Conservation (phyloP, 2,113 vertebrate species). For the Lepus timidus region DNA sequence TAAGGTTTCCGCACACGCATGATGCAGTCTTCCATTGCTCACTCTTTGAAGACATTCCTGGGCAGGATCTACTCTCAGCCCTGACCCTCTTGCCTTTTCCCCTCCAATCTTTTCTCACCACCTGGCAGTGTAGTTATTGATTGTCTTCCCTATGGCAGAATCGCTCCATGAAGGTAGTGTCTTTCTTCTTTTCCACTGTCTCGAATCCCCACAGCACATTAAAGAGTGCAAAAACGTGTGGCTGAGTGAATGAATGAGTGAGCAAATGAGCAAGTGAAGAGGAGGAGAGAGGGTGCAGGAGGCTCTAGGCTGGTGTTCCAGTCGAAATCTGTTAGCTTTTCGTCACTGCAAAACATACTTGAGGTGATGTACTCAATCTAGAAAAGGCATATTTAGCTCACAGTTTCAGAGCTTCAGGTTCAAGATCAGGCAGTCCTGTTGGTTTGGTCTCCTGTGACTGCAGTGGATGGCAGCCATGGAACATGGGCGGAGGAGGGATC, state of each 20-base stretch:
- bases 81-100: neutral
- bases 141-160: neutral
- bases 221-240: neutral
- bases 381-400: too few species aligned
- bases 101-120: neutral
- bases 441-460: too few species aligned
- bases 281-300: fast-evolving
- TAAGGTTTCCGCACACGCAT: too few species aligned
- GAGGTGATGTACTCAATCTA: too few species aligned
- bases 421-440: too few species aligned
- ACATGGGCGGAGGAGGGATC: too few species aligned
- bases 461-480: too few species aligned
- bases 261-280: neutral
- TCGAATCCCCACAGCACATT: neutral
- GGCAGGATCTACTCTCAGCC: neutral
- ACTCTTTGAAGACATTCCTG: too few species aligned
- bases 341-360: too few species aligned
- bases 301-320: neutral
- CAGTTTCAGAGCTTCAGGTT: too few species aligned
- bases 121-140: neutral
- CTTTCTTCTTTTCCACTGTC: neutral
- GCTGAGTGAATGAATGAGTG: neutral
- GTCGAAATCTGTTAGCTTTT: too few species aligned
- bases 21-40: too few species aligned
- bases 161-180: neutral